These are phyloP conservation scores for Cyanocitta stelleri DNA, from an alignment of 2,113 vertebrate genomes.

Conservation along the genomic window DNA sequence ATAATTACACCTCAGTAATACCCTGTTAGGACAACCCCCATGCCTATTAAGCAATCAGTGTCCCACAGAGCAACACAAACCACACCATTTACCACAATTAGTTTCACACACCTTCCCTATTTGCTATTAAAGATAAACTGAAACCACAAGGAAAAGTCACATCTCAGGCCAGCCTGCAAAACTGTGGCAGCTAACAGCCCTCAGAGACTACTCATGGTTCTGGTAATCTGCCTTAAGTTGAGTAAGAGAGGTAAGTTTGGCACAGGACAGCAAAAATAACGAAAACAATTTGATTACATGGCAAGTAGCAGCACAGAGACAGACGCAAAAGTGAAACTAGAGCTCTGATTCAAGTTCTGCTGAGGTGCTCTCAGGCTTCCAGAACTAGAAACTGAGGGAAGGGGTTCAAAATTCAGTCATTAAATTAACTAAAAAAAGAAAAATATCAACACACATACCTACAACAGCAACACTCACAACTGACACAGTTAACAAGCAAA, in stretches of 20 bases:
- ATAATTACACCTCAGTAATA: not conserved
- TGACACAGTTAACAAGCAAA: not conserved
- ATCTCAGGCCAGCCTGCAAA: not conserved
- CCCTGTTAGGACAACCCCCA: not conserved
- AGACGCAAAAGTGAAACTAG: not conserved
- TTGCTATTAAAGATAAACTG: not conserved
- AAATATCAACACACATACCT: not conserved
- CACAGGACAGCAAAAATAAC: not conserved
- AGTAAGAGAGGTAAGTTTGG: not conserved
- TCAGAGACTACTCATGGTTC: not conserved
- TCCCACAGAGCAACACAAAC: not conserved
- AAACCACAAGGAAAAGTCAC: not conserved
- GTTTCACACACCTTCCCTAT: not conserved
- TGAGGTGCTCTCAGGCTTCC: not conserved
- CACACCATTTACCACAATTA: not conserved
- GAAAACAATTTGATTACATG: rapidly evolving
- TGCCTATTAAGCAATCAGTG: not conserved
- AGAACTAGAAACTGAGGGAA: not conserved
- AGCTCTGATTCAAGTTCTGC: not conserved
- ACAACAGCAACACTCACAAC: not conserved
- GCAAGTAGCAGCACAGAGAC: not conserved
- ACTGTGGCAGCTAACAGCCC: not conserved
- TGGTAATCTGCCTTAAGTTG: not conserved
- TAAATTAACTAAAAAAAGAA: not conserved
- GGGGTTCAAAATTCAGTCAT: not conserved